These are phyloP conservation scores for Venusia cambrica DNA, from an alignment of 2,888 invertebrate species.

Conservation along the genomic window DNA sequence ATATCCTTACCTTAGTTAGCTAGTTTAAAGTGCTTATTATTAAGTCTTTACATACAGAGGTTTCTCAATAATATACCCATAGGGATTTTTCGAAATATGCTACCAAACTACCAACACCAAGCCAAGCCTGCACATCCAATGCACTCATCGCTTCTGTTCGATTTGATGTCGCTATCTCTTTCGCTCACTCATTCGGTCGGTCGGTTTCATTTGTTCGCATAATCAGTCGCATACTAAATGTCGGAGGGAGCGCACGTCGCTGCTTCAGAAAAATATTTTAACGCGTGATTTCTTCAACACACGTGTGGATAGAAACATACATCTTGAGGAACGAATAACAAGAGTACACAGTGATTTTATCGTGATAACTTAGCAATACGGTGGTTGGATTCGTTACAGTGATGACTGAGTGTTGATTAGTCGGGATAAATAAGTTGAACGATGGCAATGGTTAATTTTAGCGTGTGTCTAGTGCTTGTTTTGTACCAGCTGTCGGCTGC, in stretches of 20 bases:
- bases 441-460: slow-evolving; percentile 72
- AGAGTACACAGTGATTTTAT: slow-evolving; percentile 21
- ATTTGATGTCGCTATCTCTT: slow-evolving; percentile 34
- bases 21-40: no score
- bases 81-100: no score
- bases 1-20: no score
- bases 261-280: slow-evolving; percentile 30
- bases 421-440: slow-evolving; percentile 56
- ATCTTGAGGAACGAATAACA: slow-evolving; percentile 32
- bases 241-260: slow-evolving; percentile 27
- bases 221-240: slow-evolving; percentile 49
- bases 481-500: slow-evolving; percentile 61
- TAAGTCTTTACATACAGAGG: no score
- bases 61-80: no score
- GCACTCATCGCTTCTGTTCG: slow-evolving; percentile 33
- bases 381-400: slow-evolving; percentile 37
- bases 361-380: slow-evolving; percentile 47
- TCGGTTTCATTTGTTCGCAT: slow-evolving; percentile 7
- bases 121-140: slow-evolving; percentile 25
- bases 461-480: slow-evolving; percentile 64
- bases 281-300: slow-evolving; percentile 51
- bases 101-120: no score
- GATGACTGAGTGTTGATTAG: slow-evolving; percentile 58
- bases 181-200: slow-evolving; percentile 18
- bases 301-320: slow-evolving; percentile 27